Evolutionary conservation across 2,113 vertebrate genomes (phyloP), one percentile per base, ranked within the genome.

Genomic region (Nothoprocta perdicaria): DNA sequence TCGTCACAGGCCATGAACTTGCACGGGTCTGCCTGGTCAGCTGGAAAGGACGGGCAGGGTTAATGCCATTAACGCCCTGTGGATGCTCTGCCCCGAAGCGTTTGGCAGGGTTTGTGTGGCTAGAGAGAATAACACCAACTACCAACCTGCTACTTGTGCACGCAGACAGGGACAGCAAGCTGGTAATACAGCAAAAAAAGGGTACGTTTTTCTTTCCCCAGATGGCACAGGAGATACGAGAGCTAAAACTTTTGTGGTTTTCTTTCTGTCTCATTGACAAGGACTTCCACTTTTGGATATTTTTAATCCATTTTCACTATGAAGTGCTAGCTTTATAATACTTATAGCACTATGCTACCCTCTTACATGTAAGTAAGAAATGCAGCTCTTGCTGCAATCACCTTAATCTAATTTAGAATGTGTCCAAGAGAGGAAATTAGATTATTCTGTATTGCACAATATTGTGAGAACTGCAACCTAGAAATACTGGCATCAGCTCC

Each of bases 1-100:
- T 98, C 92, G 0, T 97, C 97, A 14, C 99, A 99, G 14, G 98
- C 98, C 98, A 98, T 95, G 96, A 98, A 99, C 94, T 98, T 98
- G 96, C 99, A 99, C 33, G 98, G 97, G 55, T 99, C 97, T 10
- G 98, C 98, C 94, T 95, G 97, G 76, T 99, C 99, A n/a, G 98
- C 99, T 99, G 98, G 16, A 96, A 96, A 91, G 74, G 92, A 43
- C 15, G 76, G 63, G 35, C 22, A 38, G 35, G 35, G 35, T 38
- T 38, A 38, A 83, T 81, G 74, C 84, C n/a, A 22, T 94, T 90
- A 94, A 41, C 11, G 67, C 5, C 15, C 31, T 3, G 1, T 41
- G 76, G 60, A 52, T 24, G 12, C 9, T 1, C 69, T 41, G 33
- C 7, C 46, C 48, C 14, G 5, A 4, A 52, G 53, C n/a, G 61